A percentile compares a stretch with the other conserved stretches of the same genome.
Evolutionary conservation across 2,888 invertebrate species (phyloP).

Genomic region (Dicranocentrus wangi): DNA sequence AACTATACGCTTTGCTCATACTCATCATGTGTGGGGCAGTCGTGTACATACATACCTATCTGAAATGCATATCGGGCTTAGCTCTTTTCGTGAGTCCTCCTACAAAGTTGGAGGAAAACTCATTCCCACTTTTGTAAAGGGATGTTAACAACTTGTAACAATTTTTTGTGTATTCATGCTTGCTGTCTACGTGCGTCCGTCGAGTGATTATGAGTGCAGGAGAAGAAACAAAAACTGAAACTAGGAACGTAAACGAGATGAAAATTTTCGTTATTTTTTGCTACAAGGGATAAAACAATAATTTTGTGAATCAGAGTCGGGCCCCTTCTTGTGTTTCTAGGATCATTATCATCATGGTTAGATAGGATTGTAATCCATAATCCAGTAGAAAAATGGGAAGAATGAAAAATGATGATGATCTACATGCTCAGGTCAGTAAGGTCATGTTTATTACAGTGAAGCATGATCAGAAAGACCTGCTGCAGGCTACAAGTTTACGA

Average conservation of each 20-base stretch:
- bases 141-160: slow-evolving; percentile 44
- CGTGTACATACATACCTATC: slow-evolving; percentile 2
- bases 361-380: slow-evolving; percentile 10
- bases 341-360: neutral
- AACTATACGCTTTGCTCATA: neutral
- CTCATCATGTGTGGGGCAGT: neutral
- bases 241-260: neutral
- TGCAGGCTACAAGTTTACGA: slow-evolving; percentile 18
- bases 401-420: slow-evolving; percentile 45
- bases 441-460: slow-evolving; percentile 52
- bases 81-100: too few relatives aligned
- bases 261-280: slow-evolving; percentile 11
- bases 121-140: slow-evolving; percentile 40
- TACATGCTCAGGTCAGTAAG: slow-evolving; percentile 66
- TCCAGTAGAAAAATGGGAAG: slow-evolving; percentile 14
- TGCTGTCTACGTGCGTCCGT: slow-evolving; percentile 10
- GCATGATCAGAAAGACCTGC: slow-evolving; percentile 21
- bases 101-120: slow-evolving; percentile 3
- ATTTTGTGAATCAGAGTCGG: neutral
- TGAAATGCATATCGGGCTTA: too few relatives aligned
- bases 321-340: neutral
- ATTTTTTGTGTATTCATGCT: slow-evolving; percentile 21
- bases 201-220: neutral
- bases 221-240: neutral
- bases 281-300: slow-evolving; percentile 22